Evolutionary conservation across 2,113 vertebrate genomes (phyloP), one percentile per base, ranked within the genome.

Genomic region (Turnix velox): DNA sequence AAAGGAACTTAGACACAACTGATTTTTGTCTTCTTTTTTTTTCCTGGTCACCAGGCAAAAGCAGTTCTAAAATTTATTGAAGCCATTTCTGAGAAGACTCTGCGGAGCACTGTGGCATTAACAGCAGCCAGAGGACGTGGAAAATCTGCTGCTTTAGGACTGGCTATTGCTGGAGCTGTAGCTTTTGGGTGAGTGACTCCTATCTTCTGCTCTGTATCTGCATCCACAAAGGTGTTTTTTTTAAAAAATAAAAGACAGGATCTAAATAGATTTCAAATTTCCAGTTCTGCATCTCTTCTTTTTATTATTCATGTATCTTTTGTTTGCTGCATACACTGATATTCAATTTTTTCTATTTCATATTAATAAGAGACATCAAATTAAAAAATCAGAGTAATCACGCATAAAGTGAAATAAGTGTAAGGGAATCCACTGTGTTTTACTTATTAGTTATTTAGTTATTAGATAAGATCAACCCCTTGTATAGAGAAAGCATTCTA

Each of bases 81-180:
- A 82, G 99, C 98, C 8, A 98, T 99, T 94, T 99, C 99, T 1
- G 99, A 99, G 96, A 99, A 99, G 97, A 99, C 99, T 5, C 96
- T 99, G 17, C 96, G 99, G 88, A 99, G 98, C 92, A 99, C 99
- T 0, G 99, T 99, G 35, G 97, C 99, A 1, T 95, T 99, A 39
- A 99, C 99, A 3, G 99, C 99, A 18, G 99, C 99, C 76, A 98
- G 99, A 49, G 99, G 99, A 37, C 98, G 99, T 76, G 99, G 99
- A 3, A 99, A 99, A 82, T 99, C 99, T 49, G 99, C 99, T n/a
- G 99, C 99, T 2, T 95, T 99, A 93, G 99, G 99, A 3, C 83
- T 99, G 96, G 98, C 99, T 33, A 98, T 99, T 18, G 99, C 99
- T 35, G 99, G 98, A 74, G 99, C 99, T 3, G 98, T 99, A 55